phyloP scores from a whole-genome alignment of 2,888 invertebrate species.

The Cactoblastis cactorum region DNA sequence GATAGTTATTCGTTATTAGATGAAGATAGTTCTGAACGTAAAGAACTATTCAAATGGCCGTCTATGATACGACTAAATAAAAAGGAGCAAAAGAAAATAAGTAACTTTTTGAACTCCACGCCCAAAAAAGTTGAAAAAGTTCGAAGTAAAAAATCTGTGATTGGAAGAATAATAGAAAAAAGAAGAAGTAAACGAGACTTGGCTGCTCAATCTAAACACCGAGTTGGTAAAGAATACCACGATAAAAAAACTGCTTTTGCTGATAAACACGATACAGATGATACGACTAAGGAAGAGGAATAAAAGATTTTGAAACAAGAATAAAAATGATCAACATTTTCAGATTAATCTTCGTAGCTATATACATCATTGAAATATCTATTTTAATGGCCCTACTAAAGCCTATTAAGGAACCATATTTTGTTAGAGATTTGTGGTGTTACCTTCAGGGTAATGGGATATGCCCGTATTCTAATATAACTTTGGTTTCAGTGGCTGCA shows the following conservation, averaged over 20 bases:
- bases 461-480: constrained; percentile 27
- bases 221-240: neutral
- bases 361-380: constrained; percentile 41
- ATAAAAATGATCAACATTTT: too few relatives aligned
- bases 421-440: constrained; percentile 46
- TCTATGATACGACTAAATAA: constrained; percentile 37
- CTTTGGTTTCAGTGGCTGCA: constrained; percentile 24
- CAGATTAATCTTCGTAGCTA: constrained; percentile 30
- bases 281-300: neutral
- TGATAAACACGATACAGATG: too few relatives aligned
- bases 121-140: constrained; percentile 21
- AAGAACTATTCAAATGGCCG: constrained; percentile 35
- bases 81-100: constrained; percentile 33
- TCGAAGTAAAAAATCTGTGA: constrained; percentile 8
- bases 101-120: constrained; percentile 34
- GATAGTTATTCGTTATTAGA: constrained; percentile 21
- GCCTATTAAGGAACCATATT: constrained; percentile 46
- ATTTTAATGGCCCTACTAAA: constrained; percentile 47
- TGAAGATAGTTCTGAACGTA: constrained; percentile 16
- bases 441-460: constrained; percentile 28
- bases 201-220: neutral
- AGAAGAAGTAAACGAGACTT: neutral
- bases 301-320: too few relatives aligned
- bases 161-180: neutral
- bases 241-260: neutral